phyloP scores from a whole-genome alignment of 1,140 invertebrate genomes.

The Caenorhabditis remanei region DNA sequence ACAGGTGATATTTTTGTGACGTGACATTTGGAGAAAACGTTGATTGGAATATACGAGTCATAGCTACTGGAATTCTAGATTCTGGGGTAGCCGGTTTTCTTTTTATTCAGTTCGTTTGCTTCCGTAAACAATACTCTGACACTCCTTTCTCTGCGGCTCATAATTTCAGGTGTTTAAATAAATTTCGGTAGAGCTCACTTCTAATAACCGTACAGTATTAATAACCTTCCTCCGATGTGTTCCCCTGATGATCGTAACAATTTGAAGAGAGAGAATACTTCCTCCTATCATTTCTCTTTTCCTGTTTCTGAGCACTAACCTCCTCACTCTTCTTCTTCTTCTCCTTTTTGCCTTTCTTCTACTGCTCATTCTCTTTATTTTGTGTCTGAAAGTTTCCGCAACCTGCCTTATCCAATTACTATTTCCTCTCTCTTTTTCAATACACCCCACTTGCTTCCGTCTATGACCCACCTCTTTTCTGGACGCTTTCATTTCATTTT shows the following conservation, averaged over 20 bases:
- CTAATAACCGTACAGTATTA: no score
- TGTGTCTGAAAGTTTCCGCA: slow-evolving; percentile 54
- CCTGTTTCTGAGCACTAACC: slow-evolving; percentile 42
- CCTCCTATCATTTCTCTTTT: background rate
- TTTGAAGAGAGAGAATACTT: background rate
- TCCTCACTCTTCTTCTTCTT: background rate
- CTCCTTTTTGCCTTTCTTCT: background rate
- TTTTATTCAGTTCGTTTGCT: background rate
- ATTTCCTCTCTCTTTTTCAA: slow-evolving; percentile 28
- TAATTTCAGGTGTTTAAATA: no score
- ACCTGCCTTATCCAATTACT: slow-evolving; percentile 55
- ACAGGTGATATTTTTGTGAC: slow-evolving; percentile 29
- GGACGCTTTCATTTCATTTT: slow-evolving; percentile 30
- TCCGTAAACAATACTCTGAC: background rate
- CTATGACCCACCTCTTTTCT: background rate
- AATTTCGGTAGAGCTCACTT: no score
- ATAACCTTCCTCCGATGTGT: background rate
- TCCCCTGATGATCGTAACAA: background rate
- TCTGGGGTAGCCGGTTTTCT: background rate
- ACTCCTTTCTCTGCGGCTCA: no score
- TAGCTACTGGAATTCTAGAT: background rate
- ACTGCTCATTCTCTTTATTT: slow-evolving; percentile 39
- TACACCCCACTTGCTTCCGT: slow-evolving; percentile 9
- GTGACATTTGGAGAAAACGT: slow-evolving; percentile 5
- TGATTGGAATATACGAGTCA: no score